Conservation (phyloP, 2,888 invertebrate genomes). For the Antheraea assamensis region DNA sequence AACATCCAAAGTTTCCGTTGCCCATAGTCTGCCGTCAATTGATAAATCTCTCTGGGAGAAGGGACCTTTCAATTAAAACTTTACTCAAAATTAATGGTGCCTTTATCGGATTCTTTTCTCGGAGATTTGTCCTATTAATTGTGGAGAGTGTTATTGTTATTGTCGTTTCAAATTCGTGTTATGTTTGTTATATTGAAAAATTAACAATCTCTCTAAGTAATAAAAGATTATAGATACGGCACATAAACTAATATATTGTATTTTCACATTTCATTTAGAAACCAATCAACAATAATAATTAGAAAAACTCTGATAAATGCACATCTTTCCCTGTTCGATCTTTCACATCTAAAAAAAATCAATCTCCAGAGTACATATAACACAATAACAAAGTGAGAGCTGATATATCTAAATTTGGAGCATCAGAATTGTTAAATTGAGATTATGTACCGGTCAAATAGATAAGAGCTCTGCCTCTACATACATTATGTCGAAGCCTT, state of each 20-base stretch:
- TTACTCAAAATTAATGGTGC: not conserved
- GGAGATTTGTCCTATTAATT: constrained; percentile 12
- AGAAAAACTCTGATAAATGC: no score
- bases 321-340: no score
- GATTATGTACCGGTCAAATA: no score
- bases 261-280: not conserved
- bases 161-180: not conserved
- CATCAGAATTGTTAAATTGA: no score
- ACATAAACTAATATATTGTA: not conserved
- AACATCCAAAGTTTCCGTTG: constrained; percentile 33
- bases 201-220: not conserved
- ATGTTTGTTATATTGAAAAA: no score
- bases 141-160: not conserved
- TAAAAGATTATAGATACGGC: not conserved
- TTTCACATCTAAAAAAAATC: no score
- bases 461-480: no score
- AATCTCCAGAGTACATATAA: no score
- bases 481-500: no score
- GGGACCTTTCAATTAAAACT: constrained; percentile 12
- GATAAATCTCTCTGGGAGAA: constrained; percentile 16
- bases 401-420: no score
- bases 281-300: not conserved
- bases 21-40: constrained; percentile 22
- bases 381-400: no score
- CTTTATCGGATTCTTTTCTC: constrained; percentile 7